Evolutionary conservation across 2,797 vertebrate genomes (phyloP), one percentile per base, ranked within the genome.

Genomic region (Fundulus diaphanus): DNA sequence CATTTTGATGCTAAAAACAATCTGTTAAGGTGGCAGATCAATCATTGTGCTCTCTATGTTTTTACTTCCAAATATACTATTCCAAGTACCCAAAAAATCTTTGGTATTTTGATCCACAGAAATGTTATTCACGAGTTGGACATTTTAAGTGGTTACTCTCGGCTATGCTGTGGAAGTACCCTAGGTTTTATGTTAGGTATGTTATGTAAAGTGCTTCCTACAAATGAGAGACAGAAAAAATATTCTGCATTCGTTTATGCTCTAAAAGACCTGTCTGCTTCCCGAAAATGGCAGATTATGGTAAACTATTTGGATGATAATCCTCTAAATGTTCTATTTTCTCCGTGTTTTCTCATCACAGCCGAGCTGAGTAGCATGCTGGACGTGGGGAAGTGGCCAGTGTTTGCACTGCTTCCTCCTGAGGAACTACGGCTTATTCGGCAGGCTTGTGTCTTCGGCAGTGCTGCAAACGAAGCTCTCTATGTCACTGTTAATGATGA

Each of bases 301-400:
- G n/a, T n/a, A 7, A 65, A 15, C 63, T n/a, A 7, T 42, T n/a
- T 42, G 12, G 12, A 42, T 20, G 20, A 40, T 40, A n/a, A 40
- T 37, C 33, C 59, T 31, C 3, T 0, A 33, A 57, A 70, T 40
- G 24, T 13, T 56, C 5, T n/a, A 24, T 16, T 71, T 68, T 52
- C 5, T 52, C 35, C 69, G 12, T 82, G 37, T 78, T 74, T 78
- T 83, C 44, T 6, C 49, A 2, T 72, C 71, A 63, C 78, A 88
- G 87, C 82, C 77, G 74, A 88, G 76, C 82, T 76, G 77, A 88
- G 77, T 95, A 98, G 95, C 88, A 99, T 99, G 98, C 93, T 99
- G 94, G 98, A 99, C 94, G 96, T 99, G 92, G 98, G 97, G 81
- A 99, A 99, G 93, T 99, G 98, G 98, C 98, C 98, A 9, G 96